Conservation (phyloP, 2,113 vertebrate genomes). For the Atlantisia rogersi region DNA sequence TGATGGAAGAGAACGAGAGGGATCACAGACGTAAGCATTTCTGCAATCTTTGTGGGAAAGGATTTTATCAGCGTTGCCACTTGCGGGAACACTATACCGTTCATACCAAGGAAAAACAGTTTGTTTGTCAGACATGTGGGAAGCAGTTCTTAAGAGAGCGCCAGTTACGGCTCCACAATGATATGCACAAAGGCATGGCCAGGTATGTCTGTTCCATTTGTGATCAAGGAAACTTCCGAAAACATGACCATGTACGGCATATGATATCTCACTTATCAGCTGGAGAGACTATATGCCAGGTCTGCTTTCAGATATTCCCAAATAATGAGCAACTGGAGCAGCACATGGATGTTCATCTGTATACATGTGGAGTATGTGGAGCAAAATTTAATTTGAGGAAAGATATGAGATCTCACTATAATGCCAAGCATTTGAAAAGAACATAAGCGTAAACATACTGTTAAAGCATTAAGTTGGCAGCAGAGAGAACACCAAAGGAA, state of each 20-base stretch:
- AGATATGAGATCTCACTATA: conserved; percentile 98
- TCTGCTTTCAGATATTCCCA: conserved; percentile 98
- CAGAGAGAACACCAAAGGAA: conserved; percentile 82
- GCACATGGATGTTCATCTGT: conserved; percentile 98
- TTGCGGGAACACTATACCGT: conserved; percentile 98
- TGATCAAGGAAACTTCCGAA: conserved; percentile 98
- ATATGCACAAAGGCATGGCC: conserved; percentile 99
- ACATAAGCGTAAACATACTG: conserved; percentile 75
- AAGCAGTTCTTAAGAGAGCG: conserved; percentile 98
- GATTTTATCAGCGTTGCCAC: conserved; percentile 98
- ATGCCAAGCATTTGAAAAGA: conserved; percentile 96
- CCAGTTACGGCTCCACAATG: conserved; percentile 95
- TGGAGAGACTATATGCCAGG: conserved; percentile 98
- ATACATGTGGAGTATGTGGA: conserved; percentile 96
- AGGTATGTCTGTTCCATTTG: conserved; percentile 97
- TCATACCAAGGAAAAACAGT: conserved; percentile 99
- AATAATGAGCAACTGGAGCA: conserved; percentile 93
- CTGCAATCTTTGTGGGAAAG: conserved; percentile 95
- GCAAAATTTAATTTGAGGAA: conserved; percentile 98
- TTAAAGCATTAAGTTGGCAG: conserved; percentile 70
- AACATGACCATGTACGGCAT: conserved; percentile 98
- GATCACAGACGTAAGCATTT: conserved; percentile 97
- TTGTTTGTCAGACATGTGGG: conserved; percentile 96
- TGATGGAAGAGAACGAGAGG: conserved; percentile 86
- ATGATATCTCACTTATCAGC: conserved; percentile 98